phyloP scores from a whole-genome alignment of 2,113 vertebrate species.

The Muscicapa adusta region DNA sequence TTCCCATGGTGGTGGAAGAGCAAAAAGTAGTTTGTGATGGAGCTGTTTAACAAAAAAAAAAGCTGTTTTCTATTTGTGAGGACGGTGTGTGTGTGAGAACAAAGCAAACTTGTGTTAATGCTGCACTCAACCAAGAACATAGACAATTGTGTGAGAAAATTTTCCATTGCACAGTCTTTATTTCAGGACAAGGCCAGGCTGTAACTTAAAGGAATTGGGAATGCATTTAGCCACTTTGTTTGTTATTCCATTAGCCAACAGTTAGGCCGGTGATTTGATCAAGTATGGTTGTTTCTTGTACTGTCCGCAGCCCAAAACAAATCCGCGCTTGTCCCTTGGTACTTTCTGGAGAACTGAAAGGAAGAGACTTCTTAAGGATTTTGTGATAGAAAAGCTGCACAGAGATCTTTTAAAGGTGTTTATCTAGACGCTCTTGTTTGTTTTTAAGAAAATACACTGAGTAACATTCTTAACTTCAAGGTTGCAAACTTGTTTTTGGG shows the following conservation, averaged over 20 bases:
- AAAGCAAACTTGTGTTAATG: not conserved
- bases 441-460: constrained; percentile 63
- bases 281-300: constrained; percentile 60
- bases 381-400: constrained; percentile 64
- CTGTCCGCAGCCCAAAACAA: constrained; percentile 56
- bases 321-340: constrained; percentile 62
- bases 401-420: constrained; percentile 64
- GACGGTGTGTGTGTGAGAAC: not conserved
- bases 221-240: constrained; percentile 36
- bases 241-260: constrained; percentile 41
- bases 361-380: constrained; percentile 65
- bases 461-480: constrained; percentile 60
- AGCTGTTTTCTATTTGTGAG: not conserved
- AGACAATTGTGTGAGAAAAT: not conserved
- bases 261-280: constrained; percentile 58
- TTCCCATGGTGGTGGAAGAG: not conserved
- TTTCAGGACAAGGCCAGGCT: constrained; percentile 52
- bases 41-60: not conserved
- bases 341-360: constrained; percentile 66
- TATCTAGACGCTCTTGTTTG: constrained; percentile 58
- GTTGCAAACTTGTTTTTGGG: constrained; percentile 44
- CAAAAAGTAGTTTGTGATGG: not conserved
- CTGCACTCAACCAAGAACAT: not conserved
- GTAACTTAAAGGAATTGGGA: constrained; percentile 46
- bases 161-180: constrained; percentile 5